phyloP scores from a whole-genome alignment of 2,888 invertebrate species.

The Plagodis dolabraria region DNA sequence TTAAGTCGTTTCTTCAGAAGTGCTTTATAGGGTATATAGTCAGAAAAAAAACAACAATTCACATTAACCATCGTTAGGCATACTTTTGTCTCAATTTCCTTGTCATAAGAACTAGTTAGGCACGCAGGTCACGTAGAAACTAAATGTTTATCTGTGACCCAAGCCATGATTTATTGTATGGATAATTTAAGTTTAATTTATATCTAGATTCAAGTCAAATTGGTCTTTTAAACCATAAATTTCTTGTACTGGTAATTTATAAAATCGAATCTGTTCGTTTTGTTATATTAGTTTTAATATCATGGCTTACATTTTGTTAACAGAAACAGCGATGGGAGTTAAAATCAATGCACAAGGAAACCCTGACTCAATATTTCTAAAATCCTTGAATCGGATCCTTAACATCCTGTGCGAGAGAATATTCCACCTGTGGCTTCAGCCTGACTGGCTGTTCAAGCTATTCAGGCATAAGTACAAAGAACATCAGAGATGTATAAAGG shows the following conservation, averaged over 20 bases:
- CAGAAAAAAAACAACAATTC: constrained; percentile 1
- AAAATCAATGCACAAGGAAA: constrained; percentile 69
- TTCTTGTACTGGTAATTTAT: constrained; percentile 1
- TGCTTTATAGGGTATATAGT: neutral
- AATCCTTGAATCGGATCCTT: constrained; percentile 54
- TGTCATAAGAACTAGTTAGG: constrained; percentile 37
- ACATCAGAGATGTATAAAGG: constrained; percentile 76
- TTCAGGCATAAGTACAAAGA: constrained; percentile 68
- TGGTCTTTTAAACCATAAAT: constrained; percentile 8
- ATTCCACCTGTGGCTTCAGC: constrained; percentile 76
- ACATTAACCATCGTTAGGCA: constrained; percentile 6
- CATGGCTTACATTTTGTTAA: neutral
- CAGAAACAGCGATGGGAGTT: constrained; percentile 74
- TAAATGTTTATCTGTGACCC: too few relatives aligned
- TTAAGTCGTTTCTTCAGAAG: neutral
- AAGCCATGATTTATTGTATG: constrained; percentile 22
- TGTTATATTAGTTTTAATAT: neutral
- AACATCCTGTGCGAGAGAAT: constrained; percentile 66
- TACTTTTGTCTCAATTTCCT: constrained; percentile 33
- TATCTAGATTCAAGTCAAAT: constrained; percentile 21
- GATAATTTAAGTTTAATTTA: constrained; percentile 34
- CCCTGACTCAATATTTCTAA: constrained; percentile 61
- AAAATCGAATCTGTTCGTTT: neutral
- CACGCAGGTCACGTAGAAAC: constrained; percentile 31
- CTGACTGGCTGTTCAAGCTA: constrained; percentile 83